A percentile compares a stretch with the other conserved stretches of the same genome.
These are phyloP conservation scores for Procambarus virginalis DNA, from an alignment of 1,140 invertebrate genomes.

Conservation along the genomic window DNA sequence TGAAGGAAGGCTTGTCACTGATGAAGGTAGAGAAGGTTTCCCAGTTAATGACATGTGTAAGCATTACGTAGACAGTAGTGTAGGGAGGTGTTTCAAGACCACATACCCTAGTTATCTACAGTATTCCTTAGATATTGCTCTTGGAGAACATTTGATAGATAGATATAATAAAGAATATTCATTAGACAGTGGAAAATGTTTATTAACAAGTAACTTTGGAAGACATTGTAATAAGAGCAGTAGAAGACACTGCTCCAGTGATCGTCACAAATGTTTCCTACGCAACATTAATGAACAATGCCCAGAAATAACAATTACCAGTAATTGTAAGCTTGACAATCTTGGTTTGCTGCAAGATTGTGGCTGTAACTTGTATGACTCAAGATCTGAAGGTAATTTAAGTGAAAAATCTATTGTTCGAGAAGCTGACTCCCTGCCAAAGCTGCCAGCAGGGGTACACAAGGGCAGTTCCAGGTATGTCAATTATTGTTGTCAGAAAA, in stretches of 20 bases:
- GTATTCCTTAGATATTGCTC: not conserved
- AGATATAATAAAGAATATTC: not conserved
- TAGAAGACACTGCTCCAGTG: not conserved
- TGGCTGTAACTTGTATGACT: conserved; percentile 5
- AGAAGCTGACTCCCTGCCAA: not conserved
- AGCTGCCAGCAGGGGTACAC: not conserved
- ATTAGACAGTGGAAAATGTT: not conserved
- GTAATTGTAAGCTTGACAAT: not conserved
- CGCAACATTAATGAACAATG: not conserved
- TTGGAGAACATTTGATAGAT: not conserved
- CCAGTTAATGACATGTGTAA: not conserved
- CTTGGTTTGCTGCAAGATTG: not conserved
- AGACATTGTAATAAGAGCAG: not conserved
- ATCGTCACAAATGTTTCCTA: not conserved
- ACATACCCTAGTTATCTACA: not conserved
- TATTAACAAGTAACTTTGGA: not conserved
- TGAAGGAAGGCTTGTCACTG: not conserved
- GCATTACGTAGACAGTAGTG: not conserved
- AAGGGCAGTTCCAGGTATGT: not conserved
- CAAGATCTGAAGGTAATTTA: not conserved
- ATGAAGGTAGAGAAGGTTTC: not conserved
- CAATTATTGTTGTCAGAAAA: not conserved
- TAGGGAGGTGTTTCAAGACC: not conserved
- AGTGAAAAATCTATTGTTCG: not conserved
- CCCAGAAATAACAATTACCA: not conserved